These are phyloP conservation scores for Lacerta bilineata DNA, from an alignment of 2,797 vertebrate species.

Conservation along the genomic window DNA sequence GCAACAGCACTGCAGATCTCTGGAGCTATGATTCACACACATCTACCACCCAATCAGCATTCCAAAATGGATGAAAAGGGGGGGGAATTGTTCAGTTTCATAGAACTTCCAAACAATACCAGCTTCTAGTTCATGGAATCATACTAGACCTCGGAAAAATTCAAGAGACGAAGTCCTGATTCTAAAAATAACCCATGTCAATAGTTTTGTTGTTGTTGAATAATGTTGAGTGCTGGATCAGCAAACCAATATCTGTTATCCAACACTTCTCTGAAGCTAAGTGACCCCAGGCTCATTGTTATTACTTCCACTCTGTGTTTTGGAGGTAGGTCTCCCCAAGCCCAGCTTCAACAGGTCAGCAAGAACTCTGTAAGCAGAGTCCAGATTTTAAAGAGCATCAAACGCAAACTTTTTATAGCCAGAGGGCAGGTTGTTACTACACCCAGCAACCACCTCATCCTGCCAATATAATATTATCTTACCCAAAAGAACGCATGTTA, in stretches of 20 bases:
- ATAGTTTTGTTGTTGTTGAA: neutral
- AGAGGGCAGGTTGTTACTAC: neutral
- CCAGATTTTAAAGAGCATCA: neutral
- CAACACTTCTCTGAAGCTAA: neutral
- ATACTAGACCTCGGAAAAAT: conserved; percentile 20
- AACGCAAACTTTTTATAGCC: neutral
- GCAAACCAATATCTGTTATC: neutral
- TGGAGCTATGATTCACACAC: neutral
- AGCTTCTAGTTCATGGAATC: conserved; percentile 17
- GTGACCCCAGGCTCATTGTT: neutral
- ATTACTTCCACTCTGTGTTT: neutral
- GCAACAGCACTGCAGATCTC: neutral
- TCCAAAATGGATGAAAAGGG: neutral
- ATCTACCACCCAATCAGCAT: neutral
- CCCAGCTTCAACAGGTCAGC: neutral
- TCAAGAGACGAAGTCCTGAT: conserved; percentile 18
- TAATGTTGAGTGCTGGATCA: neutral
- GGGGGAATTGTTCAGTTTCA: neutral
- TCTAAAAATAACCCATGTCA: conserved; percentile 25
- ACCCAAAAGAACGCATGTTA: conserved; percentile 1
- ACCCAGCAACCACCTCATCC: conserved; percentile 21
- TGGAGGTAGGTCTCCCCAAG: neutral
- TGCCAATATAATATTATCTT: conserved; percentile 29
- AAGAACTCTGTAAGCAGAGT: neutral
- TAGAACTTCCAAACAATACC: neutral